Evolutionary conservation across 2,888 invertebrate genomes (phyloP).

Genomic region (Drosophila kambysellisi): DNA sequence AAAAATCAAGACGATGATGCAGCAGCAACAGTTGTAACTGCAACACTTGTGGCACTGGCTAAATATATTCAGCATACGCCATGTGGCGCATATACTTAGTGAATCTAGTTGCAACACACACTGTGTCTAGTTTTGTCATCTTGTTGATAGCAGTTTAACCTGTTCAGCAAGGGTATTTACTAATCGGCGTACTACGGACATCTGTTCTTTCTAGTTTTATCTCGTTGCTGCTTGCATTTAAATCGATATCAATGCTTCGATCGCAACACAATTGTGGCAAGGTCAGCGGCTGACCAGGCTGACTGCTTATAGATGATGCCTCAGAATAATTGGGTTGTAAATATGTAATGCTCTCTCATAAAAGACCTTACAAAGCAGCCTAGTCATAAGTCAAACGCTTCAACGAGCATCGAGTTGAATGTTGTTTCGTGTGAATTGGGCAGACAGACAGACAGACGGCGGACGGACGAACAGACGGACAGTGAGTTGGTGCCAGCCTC

Average conservation of each 20-base stretch:
- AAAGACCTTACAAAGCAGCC: slow-evolving; percentile 42
- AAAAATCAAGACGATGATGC: slow-evolving; percentile 9
- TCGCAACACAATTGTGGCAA: slow-evolving; percentile 32
- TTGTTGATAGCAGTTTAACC: not conserved
- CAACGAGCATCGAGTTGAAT: slow-evolving; percentile 29
- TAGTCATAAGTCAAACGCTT: slow-evolving; percentile 57
- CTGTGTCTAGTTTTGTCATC: slow-evolving; percentile 2
- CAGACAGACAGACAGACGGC: not conserved
- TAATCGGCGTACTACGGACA: not conserved
- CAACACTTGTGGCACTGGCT: slow-evolving; percentile 26
- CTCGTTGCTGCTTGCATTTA: slow-evolving; percentile 13
- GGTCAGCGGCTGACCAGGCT: slow-evolving; percentile 40
- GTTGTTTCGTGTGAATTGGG: slow-evolving; percentile 20
- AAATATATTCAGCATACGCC: slow-evolving; percentile 55
- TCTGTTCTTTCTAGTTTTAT: slow-evolving; percentile 3
- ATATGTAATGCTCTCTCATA: slow-evolving; percentile 17
- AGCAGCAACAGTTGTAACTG: slow-evolving; percentile 21
- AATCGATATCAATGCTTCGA: slow-evolving; percentile 18
- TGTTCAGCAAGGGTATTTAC: not conserved
- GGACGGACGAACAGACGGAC: not conserved
- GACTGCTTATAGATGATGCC: slow-evolving; percentile 39
- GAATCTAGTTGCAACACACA: slow-evolving; percentile 5
- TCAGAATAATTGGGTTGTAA: slow-evolving; percentile 58
- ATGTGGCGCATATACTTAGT: slow-evolving; percentile 33
- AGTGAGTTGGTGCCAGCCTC: slow-evolving; percentile 20